Evolutionary conservation across 2,113 vertebrate genomes (phyloP), one percentile per base, ranked within the genome.

Genomic region (Neodon shergylaensis): DNA sequence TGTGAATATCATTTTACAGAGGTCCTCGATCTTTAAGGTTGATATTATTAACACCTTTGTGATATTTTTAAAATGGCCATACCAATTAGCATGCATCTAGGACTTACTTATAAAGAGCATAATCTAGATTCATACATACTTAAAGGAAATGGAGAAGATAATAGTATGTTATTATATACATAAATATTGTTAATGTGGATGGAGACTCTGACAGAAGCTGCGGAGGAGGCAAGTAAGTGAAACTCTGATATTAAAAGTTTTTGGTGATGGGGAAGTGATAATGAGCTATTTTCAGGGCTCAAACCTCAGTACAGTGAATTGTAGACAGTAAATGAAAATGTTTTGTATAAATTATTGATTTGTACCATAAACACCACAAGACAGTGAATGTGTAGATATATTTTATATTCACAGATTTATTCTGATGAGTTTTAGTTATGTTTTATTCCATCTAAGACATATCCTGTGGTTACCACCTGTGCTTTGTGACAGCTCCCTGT

Each of bases 1-100:
- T 61, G 10, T 66, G 9, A 66, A 72, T 95, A 47, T 87, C 86
- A 92, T 78, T 96, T 97, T 96, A 92, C 95, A 97, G 92, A 70
- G 92, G 95, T 95, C 94, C 94, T 96, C 88, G 90, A 89, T 96
- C 85, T 95, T 70, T 82, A 63, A 88, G 81, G 85, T 44, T 88
- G 90, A 44, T 86, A 91, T 52, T 49, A 49, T 86, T 66, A 33
- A 66, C 12, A 66, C 4, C 65, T 24, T 33, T 66, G 65, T 91
- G 95, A 47, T 65, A 89, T 96, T 85, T 95, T 98, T 63, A 26
- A 11, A 78, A 47, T 68, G 47, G 83, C 0, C 85, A 83, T 39
- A 81, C 85, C 96, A 96, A 96, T 96, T 90, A 96, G 66, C 26
- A 88, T 16, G 24, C 85, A 70, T 78, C 84, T 76, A 58, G 13